Evolutionary conservation across 2,888 invertebrate species (phyloP).

Genomic region (Caenorhabditis angaria): DNA sequence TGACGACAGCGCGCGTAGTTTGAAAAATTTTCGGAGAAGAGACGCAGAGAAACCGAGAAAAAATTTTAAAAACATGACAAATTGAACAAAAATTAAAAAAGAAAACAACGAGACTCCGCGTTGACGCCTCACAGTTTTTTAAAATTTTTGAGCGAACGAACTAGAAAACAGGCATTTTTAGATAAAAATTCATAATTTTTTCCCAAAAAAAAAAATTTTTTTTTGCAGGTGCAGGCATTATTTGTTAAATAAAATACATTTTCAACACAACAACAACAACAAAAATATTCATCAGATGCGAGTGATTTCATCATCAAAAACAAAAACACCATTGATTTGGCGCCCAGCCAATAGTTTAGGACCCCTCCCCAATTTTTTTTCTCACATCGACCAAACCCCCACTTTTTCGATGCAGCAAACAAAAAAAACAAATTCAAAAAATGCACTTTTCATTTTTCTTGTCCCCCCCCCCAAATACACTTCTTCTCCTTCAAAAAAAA

Average conservation of each 20-base stretch:
- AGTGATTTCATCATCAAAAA: background rate
- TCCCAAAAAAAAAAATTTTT: background rate
- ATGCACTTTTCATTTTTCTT: background rate
- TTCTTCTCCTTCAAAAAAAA: too few relatives aligned
- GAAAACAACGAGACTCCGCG: too few relatives aligned
- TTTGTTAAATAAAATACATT: too few relatives aligned
- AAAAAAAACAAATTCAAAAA: background rate
- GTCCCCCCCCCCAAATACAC: background rate
- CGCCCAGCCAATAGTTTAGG: background rate
- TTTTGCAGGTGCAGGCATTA: conserved; percentile 14
- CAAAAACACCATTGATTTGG: background rate
- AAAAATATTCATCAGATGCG: background rate
- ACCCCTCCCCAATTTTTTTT: background rate
- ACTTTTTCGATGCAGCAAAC: background rate
- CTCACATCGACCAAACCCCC: background rate
- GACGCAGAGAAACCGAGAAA: too few relatives aligned
- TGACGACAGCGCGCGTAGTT: too few relatives aligned
- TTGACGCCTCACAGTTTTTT: too few relatives aligned
- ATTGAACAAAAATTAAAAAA: too few relatives aligned
- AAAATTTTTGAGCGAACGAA: too few relatives aligned
- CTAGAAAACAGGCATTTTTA: too few relatives aligned
- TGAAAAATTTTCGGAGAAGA: too few relatives aligned
- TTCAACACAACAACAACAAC: too few relatives aligned
- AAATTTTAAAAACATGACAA: too few relatives aligned
- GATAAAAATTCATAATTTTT: background rate